Evolutionary conservation across 2,113 vertebrate genomes (phyloP).

Genomic region (Bagarius yarrelli): DNA sequence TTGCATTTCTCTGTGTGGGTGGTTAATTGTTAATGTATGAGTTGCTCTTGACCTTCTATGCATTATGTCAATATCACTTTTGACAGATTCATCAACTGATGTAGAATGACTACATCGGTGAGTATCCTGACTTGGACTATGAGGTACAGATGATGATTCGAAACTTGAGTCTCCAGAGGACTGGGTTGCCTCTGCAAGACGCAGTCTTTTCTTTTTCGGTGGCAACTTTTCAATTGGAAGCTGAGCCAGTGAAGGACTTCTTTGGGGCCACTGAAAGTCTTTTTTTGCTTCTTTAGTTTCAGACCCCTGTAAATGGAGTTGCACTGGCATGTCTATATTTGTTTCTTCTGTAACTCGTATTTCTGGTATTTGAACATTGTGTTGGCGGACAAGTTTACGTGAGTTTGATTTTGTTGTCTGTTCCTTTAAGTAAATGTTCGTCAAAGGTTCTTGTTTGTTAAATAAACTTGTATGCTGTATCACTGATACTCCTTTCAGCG

Average conservation of each 20-base stretch:
- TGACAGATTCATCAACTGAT: constrained; percentile 83
- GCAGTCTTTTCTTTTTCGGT: constrained; percentile 93
- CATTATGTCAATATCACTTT: constrained; percentile 63
- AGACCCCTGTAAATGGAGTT: constrained; percentile 44
- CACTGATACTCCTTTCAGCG: constrained; percentile 89
- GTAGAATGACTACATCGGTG: constrained; percentile 79
- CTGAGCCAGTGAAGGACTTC: constrained; percentile 89
- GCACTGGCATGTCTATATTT: constrained; percentile 72
- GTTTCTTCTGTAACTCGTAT: constrained; percentile 89
- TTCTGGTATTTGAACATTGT: constrained; percentile 89
- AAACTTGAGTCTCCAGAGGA: constrained; percentile 93
- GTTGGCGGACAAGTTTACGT: constrained; percentile 83
- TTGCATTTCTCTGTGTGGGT: constrained; percentile 85
- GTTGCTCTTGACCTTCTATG: constrained; percentile 73
- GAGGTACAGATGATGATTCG: constrained; percentile 82
- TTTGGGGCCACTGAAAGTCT: constrained; percentile 94
- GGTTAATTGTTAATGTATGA: constrained; percentile 82
- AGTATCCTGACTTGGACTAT: constrained; percentile 87
- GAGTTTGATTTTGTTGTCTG: constrained; percentile 60
- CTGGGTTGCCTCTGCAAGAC: constrained; percentile 86
- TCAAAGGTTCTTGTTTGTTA: constrained; percentile 80
- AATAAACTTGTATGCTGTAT: constrained; percentile 97
- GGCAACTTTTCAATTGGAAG: constrained; percentile 94
- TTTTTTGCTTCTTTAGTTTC: constrained; percentile 78
- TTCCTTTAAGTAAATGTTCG: constrained; percentile 56